A percentile compares a stretch with the other conserved stretches of the same genome.
Evolutionary conservation across 2,797 vertebrate genomes (phyloP).

Genomic region (Coregonus sp.): DNA sequence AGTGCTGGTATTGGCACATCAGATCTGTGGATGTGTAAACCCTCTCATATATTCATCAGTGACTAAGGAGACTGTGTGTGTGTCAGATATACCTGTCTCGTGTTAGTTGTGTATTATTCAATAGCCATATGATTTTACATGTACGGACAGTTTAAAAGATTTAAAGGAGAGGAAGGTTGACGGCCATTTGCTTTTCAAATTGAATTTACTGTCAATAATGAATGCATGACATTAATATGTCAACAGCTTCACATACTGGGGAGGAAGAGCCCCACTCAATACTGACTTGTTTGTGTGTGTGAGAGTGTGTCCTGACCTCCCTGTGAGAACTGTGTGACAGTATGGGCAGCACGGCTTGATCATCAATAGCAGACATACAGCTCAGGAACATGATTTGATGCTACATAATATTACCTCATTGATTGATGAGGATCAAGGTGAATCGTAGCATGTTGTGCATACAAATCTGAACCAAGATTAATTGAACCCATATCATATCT

Average conservation of each 20-base stretch:
- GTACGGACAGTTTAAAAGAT: slow-evolving; percentile 94
- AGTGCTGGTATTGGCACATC: not conserved
- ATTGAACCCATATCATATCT: slow-evolving; percentile 8
- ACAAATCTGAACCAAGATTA: slow-evolving; percentile 18
- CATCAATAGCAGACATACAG: slow-evolving; percentile 4
- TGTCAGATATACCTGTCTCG: slow-evolving; percentile 82
- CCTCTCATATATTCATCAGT: not conserved
- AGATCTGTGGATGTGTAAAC: not conserved
- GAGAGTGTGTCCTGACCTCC: not conserved
- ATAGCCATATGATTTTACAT: slow-evolving; percentile 95
- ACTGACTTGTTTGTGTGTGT: slow-evolving; percentile 58
- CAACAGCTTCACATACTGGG: slow-evolving; percentile 81
- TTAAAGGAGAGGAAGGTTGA: slow-evolving; percentile 91
- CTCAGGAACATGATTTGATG: slow-evolving; percentile 23
- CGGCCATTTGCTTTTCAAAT: slow-evolving; percentile 96
- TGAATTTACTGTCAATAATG: slow-evolving; percentile 99
- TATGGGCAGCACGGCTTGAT: slow-evolving; percentile 9
- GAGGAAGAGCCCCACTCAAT: slow-evolving; percentile 80
- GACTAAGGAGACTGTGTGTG: slow-evolving; percentile 27
- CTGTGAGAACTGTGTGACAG: not conserved
- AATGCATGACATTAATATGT: slow-evolving; percentile 97
- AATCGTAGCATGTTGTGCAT: slow-evolving; percentile 7
- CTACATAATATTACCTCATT: slow-evolving; percentile 31
- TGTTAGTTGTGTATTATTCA: slow-evolving; percentile 88
- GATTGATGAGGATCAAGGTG: slow-evolving; percentile 35